These are phyloP conservation scores for Istiophorus platypterus DNA, from an alignment of 2,113 vertebrate species.

Conservation along the genomic window DNA sequence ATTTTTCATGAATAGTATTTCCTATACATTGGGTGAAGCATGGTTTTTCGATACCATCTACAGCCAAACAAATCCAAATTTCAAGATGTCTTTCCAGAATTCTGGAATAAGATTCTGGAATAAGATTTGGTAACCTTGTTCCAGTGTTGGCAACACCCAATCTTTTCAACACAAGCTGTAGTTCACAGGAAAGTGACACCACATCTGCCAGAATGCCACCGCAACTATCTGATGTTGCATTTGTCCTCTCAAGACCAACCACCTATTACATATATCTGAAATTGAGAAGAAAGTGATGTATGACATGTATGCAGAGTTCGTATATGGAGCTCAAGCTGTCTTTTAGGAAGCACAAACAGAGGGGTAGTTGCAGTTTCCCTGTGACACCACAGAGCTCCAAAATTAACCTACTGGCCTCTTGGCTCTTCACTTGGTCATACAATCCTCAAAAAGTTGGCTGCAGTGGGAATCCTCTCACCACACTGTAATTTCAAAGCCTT, in stretches of 20 bases:
- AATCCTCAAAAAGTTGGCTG: conserved; percentile 39
- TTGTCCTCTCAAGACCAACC: conserved; percentile 34
- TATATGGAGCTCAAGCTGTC: neutral
- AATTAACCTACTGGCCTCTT: conserved; percentile 51
- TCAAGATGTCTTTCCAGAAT: conserved; percentile 44
- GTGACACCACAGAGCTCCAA: conserved; percentile 61
- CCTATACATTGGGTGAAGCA: conserved; percentile 3
- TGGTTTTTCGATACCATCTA: conserved; percentile 4
- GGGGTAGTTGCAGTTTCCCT: conserved; percentile 38
- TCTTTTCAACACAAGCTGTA: conserved; percentile 53
- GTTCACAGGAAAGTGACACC: conserved; percentile 59
- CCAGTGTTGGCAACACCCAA: conserved; percentile 53
- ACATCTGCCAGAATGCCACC: conserved; percentile 43
- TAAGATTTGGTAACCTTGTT: conserved; percentile 40
- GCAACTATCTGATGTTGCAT: conserved; percentile 50
- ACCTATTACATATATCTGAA: conserved; percentile 40
- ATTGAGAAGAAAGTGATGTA: conserved; percentile 21
- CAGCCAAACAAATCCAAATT: conserved; percentile 10
- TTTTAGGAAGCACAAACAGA: conserved; percentile 4
- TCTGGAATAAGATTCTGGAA: too few species aligned
- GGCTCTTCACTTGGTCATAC: conserved; percentile 30
- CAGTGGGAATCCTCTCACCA: conserved; percentile 27
- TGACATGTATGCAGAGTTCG: conserved; percentile 28
- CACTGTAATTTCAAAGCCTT: conserved; percentile 38
- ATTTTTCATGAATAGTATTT: neutral